Conservation (phyloP, 2,113 vertebrate species). For the Octodon degus region DNA sequence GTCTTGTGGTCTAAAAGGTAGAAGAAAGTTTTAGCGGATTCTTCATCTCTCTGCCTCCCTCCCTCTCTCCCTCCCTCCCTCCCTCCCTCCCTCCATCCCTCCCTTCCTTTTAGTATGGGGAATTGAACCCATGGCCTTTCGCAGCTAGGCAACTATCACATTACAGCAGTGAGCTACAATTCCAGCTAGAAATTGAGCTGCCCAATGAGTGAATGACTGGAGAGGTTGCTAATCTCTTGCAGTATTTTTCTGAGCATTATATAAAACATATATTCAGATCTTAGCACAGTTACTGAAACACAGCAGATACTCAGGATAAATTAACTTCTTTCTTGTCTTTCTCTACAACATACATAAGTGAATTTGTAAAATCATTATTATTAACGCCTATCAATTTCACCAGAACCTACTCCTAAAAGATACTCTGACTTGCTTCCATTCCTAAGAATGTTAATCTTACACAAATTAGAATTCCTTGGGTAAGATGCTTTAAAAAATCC, state of each 20-base stretch:
- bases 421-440: neutral
- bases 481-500: constrained; percentile 26
- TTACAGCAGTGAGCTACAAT: neutral
- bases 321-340: neutral
- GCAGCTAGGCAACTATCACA: neutral
- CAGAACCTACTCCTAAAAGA: neutral
- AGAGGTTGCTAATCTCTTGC: neutral
- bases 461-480: constrained; percentile 26
- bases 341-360: neutral
- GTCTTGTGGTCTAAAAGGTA: constrained; percentile 6
- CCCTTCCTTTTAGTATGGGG: neutral
- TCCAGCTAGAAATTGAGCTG: neutral
- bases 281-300: constrained; percentile 20
- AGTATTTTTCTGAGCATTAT: neutral
- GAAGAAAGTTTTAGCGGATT: constrained; percentile 65
- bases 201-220: neutral
- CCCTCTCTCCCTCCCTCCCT: rapidly evolving
- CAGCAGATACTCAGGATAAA: neutral
- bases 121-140: neutral
- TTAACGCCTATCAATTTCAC: neutral
- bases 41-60: neutral
- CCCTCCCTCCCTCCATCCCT: neutral
- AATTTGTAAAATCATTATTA: neutral
- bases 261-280: neutral
- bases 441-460: neutral